Percentiles rank a stretch among this genome's conserved stretches.
Conservation (phyloP, 2,888 invertebrate genomes). For the Fragum sueziense region DNA sequence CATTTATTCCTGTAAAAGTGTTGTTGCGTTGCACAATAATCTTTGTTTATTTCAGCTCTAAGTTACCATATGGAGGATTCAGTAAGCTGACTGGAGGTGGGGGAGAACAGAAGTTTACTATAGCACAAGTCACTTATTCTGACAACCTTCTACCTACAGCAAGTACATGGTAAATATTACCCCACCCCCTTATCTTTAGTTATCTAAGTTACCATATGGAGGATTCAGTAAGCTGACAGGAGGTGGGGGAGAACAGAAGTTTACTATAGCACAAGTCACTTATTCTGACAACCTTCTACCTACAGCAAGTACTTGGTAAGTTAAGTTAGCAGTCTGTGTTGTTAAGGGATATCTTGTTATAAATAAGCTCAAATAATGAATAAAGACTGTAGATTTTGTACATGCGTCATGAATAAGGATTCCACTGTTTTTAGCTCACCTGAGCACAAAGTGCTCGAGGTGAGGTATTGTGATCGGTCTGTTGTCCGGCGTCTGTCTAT, state of each 20-base stretch:
- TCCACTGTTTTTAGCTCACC: too few species aligned
- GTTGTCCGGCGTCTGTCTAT: too few species aligned
- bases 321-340: too few species aligned
- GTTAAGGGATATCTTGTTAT: too few species aligned
- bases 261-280: constrained; percentile 73
- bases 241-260: constrained; percentile 73
- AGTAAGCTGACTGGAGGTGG: constrained; percentile 74
- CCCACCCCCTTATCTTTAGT: too few species aligned
- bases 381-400: too few species aligned
- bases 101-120: constrained; percentile 77
- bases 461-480: too few species aligned
- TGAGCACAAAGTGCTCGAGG: too few species aligned
- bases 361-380: too few species aligned
- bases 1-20: too few species aligned
- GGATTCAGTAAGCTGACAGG: constrained; percentile 77
- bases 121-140: constrained; percentile 69
- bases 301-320: constrained; percentile 79
- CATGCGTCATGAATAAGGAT: too few species aligned
- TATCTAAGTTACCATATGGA: constrained; percentile 81
- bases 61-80: constrained; percentile 81
- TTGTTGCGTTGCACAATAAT: too few species aligned
- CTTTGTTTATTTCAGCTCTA: constrained; percentile 68
- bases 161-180: constrained; percentile 79
- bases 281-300: constrained; percentile 72
- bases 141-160: constrained; percentile 75